These are phyloP conservation scores for Melanotaenia boesemani DNA, from an alignment of 2,797 vertebrate species.

Conservation along the genomic window DNA sequence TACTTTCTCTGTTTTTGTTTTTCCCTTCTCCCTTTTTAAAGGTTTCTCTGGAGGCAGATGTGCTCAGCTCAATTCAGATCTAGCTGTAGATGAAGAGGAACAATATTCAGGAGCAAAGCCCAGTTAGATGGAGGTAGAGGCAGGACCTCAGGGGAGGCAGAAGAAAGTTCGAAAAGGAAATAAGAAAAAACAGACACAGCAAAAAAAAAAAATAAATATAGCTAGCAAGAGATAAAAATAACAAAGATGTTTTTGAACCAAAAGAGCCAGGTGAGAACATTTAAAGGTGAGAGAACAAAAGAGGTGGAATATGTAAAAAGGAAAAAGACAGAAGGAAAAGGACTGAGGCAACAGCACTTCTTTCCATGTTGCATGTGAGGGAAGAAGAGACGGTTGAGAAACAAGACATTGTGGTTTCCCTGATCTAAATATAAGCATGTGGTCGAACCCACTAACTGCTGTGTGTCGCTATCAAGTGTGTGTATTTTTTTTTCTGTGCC, in stretches of 20 bases:
- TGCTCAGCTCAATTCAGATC: conserved; percentile 68
- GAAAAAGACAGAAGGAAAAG: conserved; percentile 44
- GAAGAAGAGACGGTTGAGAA: conserved; percentile 73
- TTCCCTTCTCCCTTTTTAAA: conserved; percentile 35
- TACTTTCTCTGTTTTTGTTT: conserved; percentile 34
- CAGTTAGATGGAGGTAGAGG: conserved; percentile 49
- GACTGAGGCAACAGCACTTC: conserved; percentile 52
- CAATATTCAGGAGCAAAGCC: conserved; percentile 50
- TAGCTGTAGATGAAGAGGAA: conserved; percentile 69
- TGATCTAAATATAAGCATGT: conserved; percentile 82
- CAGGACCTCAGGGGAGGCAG: conserved; percentile 48
- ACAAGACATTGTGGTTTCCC: conserved; percentile 78
- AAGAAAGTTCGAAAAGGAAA: conserved; percentile 44
- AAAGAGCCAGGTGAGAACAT: conserved; percentile 41
- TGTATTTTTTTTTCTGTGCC: conserved; percentile 16
- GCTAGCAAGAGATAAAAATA: conserved; percentile 35
- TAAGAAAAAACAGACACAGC: conserved; percentile 30
- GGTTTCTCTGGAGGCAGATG: conserved; percentile 66
- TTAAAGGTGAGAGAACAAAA: conserved; percentile 60
- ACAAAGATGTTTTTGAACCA: conserved; percentile 34
- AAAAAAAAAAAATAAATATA: background rate
- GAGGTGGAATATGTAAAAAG: conserved; percentile 45
- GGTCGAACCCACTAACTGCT: conserved; percentile 75
- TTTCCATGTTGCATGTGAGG: conserved; percentile 67
- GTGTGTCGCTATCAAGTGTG: conserved; percentile 40